phyloP scores from a whole-genome alignment of 1,140 invertebrate species.

The Drosophila pectinifera region DNA sequence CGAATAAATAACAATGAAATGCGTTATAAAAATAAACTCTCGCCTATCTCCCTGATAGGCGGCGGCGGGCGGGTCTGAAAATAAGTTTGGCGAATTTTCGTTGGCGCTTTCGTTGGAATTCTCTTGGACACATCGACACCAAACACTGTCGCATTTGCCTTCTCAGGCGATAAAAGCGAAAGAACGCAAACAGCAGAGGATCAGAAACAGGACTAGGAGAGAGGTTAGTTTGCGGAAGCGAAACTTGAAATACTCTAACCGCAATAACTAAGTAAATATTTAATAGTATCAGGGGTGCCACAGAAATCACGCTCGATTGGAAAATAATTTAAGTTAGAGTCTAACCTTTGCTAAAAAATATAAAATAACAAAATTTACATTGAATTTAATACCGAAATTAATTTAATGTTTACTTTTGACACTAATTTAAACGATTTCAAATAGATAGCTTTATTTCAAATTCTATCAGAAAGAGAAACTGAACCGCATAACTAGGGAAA shows the following conservation, averaged over 20 bases:
- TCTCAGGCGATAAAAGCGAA: conserved; percentile 3
- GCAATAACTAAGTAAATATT: neutral
- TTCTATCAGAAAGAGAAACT: too few relatives aligned
- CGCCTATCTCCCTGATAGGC: too few relatives aligned
- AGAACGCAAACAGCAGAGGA: conserved; percentile 17
- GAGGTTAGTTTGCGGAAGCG: too few relatives aligned
- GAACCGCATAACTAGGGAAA: too few relatives aligned
- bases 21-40: conserved; percentile 51
- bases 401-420: neutral
- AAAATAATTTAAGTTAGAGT: neutral
- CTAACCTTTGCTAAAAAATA: too few relatives aligned
- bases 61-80: too few relatives aligned
- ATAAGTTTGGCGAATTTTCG: conserved; percentile 32
- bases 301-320: neutral
- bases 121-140: conserved; percentile 21
- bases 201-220: conserved; percentile 4
- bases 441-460: too few relatives aligned
- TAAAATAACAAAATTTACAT: too few relatives aligned
- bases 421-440: too few relatives aligned
- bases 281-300: neutral
- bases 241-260: neutral
- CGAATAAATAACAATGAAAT: conserved; percentile 58
- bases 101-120: conserved; percentile 16
- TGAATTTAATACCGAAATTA: too few relatives aligned
- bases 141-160: conserved; percentile 1